Conservation (phyloP, 1,140 invertebrate species). For the Aphelenchoides fujianensis region DNA sequence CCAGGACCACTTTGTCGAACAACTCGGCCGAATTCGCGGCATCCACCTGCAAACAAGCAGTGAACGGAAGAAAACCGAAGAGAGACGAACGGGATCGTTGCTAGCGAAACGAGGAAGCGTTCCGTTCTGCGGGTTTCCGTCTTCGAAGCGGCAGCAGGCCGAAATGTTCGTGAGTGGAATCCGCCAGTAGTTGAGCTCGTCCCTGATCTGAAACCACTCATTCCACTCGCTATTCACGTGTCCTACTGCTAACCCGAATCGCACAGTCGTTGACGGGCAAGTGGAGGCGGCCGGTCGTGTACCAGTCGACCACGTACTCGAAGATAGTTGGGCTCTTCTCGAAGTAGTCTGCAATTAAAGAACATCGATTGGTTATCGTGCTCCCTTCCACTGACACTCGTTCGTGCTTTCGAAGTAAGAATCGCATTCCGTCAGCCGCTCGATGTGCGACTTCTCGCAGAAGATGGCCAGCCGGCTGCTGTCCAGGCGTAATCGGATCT, state of each 20-base stretch:
- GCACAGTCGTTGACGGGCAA: slow-evolving; percentile 59
- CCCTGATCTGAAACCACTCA: slow-evolving; percentile 50
- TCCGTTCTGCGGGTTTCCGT: slow-evolving; percentile 20
- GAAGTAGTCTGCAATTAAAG: too few relatives aligned
- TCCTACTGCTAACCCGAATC: too few relatives aligned
- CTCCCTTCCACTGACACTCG: too few relatives aligned
- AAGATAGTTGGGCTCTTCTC: slow-evolving; percentile 53
- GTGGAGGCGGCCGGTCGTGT: slow-evolving; percentile 52
- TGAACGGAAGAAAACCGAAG: too few relatives aligned
- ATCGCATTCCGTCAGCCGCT: slow-evolving; percentile 57
- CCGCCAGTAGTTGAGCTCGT: slow-evolving; percentile 58
- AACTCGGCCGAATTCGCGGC: slow-evolving; percentile 32
- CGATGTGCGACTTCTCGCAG: slow-evolving; percentile 49
- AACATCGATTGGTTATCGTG: too few relatives aligned
- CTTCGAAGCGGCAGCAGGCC: slow-evolving; percentile 55
- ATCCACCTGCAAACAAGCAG: slow-evolving; percentile 29
- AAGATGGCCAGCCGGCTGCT: slow-evolving; percentile 47
- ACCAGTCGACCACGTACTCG: slow-evolving; percentile 52
- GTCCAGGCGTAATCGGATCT: slow-evolving; percentile 45
- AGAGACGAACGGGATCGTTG: slow-evolving; percentile 11
- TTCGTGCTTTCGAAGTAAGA: slow-evolving; percentile 44
- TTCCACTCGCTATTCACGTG: too few relatives aligned
- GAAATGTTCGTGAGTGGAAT: slow-evolving; percentile 51
- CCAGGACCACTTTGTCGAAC: slow-evolving; percentile 55
- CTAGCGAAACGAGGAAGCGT: not conserved